Conservation (phyloP, 2,888 invertebrate species). For the Orthosia gracilis region DNA sequence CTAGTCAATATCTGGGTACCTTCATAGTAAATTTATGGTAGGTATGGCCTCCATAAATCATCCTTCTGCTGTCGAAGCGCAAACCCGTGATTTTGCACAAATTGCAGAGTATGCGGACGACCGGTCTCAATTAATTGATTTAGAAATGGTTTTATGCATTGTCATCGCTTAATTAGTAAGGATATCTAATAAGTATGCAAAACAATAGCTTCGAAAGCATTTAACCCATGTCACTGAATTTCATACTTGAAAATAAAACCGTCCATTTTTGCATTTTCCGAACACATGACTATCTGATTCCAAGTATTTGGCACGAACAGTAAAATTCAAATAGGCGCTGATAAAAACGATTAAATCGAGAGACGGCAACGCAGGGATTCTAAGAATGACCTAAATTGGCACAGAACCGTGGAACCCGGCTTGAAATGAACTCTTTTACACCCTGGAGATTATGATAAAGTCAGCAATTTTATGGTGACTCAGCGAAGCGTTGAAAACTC, state of each 20-base stretch:
- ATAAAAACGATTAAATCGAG: slow-evolving; percentile 58
- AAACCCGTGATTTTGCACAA: slow-evolving; percentile 47
- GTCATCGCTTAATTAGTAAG: slow-evolving; percentile 15
- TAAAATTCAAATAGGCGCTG: slow-evolving; percentile 45
- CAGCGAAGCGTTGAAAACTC: slow-evolving; percentile 47
- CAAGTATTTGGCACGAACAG: slow-evolving; percentile 34
- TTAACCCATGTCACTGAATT: background rate
- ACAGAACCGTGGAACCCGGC: slow-evolving; percentile 28
- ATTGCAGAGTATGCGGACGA: slow-evolving; percentile 29
- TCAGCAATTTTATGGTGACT: slow-evolving; percentile 60
- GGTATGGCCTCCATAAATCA: slow-evolving; percentile 13
- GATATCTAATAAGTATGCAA: background rate
- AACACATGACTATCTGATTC: slow-evolving; percentile 14
- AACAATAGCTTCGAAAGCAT: background rate
- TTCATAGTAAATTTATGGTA: background rate
- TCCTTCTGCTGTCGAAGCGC: slow-evolving; percentile 15
- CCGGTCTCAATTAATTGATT: slow-evolving; percentile 35
- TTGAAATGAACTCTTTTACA: slow-evolving; percentile 60
- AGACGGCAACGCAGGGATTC: slow-evolving; percentile 36
- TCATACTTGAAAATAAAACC: background rate
- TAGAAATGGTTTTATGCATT: slow-evolving; percentile 14
- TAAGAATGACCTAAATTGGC: slow-evolving; percentile 58
- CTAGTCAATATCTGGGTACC: background rate
- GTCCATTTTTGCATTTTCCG: background rate
- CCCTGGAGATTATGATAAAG: slow-evolving; percentile 54